A percentile compares a stretch with the other conserved stretches of the same genome.
Conservation (phyloP, 2,888 invertebrate species). For the Dryobotodes eremita region DNA sequence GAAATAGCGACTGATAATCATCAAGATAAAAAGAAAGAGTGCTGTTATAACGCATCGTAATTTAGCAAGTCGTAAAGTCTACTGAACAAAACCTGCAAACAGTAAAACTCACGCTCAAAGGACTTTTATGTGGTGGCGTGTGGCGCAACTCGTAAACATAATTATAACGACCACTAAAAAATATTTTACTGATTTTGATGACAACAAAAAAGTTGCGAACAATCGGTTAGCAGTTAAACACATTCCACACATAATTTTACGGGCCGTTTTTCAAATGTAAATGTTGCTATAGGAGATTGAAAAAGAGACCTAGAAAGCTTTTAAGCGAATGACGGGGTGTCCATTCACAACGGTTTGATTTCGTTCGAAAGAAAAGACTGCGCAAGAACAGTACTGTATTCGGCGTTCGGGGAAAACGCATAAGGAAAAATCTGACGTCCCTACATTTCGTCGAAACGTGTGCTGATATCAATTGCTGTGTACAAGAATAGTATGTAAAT, state of each 20-base stretch:
- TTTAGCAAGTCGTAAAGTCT: constrained; percentile 66
- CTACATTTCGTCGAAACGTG: constrained; percentile 46
- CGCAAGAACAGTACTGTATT: constrained; percentile 30
- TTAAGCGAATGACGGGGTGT: constrained; percentile 32
- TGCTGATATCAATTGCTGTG: constrained; percentile 62
- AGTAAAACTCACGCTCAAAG: constrained; percentile 74
- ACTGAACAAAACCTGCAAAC: constrained; percentile 69
- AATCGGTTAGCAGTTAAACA: constrained; percentile 66
- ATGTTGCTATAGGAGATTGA: constrained; percentile 15
- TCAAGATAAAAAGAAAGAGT: constrained; percentile 54
- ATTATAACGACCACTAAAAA: constrained; percentile 79
- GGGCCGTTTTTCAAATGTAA: constrained; percentile 53
- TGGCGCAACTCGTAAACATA: constrained; percentile 76
- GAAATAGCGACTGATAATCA: constrained; percentile 40
- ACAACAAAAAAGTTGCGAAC: constrained; percentile 69
- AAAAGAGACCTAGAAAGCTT: constrained; percentile 34
- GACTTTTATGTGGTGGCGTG: constrained; percentile 75
- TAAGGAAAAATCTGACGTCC: constrained; percentile 52
- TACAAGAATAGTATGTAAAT: constrained; percentile 62
- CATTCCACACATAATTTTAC: constrained; percentile 62
- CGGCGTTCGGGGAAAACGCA: constrained; percentile 39
- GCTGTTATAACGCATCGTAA: constrained; percentile 60
- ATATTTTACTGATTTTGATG: constrained; percentile 72
- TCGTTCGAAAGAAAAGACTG: constrained; percentile 45
- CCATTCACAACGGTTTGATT: constrained; percentile 32